Evolutionary conservation across 2,888 invertebrate species (phyloP), one percentile per base, ranked within the genome.

Genomic region (Netelia fuscicornis): DNA sequence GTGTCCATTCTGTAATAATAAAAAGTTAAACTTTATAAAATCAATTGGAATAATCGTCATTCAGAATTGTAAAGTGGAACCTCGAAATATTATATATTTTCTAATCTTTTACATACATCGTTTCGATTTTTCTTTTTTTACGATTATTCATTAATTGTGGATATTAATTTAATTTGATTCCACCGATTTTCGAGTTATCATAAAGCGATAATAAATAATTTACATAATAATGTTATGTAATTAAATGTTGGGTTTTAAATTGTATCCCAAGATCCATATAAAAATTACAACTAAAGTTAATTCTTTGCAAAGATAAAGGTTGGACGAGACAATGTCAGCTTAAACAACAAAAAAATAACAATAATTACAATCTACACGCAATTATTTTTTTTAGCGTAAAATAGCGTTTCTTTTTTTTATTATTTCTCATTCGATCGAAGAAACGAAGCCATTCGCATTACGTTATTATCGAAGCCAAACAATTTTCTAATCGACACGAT

Each of bases 1-100:
- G 87, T 92, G 88, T 91, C 91, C 93, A 93, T 93, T 83, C 85
- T 85, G 85, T 48, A 48, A 48, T 48, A 48, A 48, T 48, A 48
- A 48, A 48, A 13, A 0, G 13, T 48, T 13, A 48, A 11, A 48
- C 13, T 48, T 13, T 48, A 48, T 48, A 3, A 11, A 13, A 3
- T 48, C 13, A 11, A 48, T 48, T 37, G 37, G 37, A 37, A 37
- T 37, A 37, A 37, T 37, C 37, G 37, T 6, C 37, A 37, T 37
- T 37, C 6, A 37, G 37, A 37, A 37, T 37, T 37, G 6, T 37
- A 6, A 6, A 37, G 37, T 37, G 37, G 37, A 37, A 37, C 6
- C 0, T 37, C 37, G 37, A 37, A 6, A 37, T 37, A 37, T 37
- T 37, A 37, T 37, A 8, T 37, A 37, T 37, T 37, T 37, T 37